Conservation (phyloP, 1,140 invertebrate species). For the Meloidogyne floridensis region DNA sequence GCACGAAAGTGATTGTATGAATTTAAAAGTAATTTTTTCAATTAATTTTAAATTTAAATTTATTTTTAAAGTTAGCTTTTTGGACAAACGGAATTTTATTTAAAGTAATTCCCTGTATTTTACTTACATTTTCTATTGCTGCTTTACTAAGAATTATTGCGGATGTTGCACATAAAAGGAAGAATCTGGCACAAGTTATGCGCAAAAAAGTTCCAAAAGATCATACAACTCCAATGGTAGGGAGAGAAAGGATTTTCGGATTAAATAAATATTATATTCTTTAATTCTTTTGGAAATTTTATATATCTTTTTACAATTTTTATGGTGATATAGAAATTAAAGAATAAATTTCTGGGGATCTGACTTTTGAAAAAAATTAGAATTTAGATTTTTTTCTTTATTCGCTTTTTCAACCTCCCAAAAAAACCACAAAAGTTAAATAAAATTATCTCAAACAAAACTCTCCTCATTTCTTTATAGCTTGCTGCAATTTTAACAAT, state of each 20-base stretch:
- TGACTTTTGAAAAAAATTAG: no score
- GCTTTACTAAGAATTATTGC: slow-evolving; percentile 67
- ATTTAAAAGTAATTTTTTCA: slow-evolving; percentile 47
- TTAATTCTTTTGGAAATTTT: neutral
- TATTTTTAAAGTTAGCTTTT: slow-evolving; percentile 55
- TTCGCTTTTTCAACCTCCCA: no score
- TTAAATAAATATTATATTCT: neutral
- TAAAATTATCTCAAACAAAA: neutral
- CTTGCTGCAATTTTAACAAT: slow-evolving; percentile 81
- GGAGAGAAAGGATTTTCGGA: neutral
- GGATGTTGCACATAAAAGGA: slow-evolving; percentile 65
- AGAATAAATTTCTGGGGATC: no score
- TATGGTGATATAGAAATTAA: no score
- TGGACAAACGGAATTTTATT: slow-evolving; percentile 66
- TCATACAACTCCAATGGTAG: slow-evolving; percentile 79
- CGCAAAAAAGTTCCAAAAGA: slow-evolving; percentile 65
- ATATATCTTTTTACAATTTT: neutral
- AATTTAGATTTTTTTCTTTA: no score
- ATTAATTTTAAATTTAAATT: neutral
- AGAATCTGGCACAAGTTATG: slow-evolving; percentile 65
- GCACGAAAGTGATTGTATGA: slow-evolving; percentile 62
- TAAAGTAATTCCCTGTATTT: slow-evolving; percentile 68
- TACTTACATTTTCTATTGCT: slow-evolving; percentile 68
- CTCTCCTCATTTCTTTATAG: neutral
- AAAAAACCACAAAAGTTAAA: neutral